Conservation (phyloP, 2,113 vertebrate species). For the human (Homo sapiens) region DNA sequence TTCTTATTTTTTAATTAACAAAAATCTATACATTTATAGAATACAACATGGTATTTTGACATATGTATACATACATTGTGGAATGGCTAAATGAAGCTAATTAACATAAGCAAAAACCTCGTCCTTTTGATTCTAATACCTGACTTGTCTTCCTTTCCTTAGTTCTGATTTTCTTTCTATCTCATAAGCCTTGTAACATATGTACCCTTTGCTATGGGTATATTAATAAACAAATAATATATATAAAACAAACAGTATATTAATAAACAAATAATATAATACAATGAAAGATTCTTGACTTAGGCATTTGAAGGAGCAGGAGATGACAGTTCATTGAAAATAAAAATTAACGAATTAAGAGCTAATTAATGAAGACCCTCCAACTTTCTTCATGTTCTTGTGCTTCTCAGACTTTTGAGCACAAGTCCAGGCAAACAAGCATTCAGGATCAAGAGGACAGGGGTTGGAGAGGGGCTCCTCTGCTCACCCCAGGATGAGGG, state of each 20-base stretch:
- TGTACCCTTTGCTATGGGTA: background rate
- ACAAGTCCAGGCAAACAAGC: background rate
- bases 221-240: background rate
- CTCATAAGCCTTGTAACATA: background rate
- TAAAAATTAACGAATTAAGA: background rate
- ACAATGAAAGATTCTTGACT: background rate
- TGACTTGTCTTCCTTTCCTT: background rate
- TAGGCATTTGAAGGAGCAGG: background rate
- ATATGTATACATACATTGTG: background rate
- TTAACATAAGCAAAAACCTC: background rate
- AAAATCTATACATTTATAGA: background rate
- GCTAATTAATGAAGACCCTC: background rate
- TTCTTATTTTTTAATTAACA: background rate
- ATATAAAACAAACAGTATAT: background rate
- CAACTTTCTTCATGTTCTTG: background rate
- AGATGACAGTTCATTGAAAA: background rate
- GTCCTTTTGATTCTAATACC: background rate
- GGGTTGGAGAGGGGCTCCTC: background rate
- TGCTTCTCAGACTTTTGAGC: background rate
- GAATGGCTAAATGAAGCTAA: background rate
- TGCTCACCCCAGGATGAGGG: background rate
- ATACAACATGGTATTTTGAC: background rate
- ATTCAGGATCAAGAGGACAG: background rate
- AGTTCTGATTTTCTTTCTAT: background rate
- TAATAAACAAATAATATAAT: background rate